phyloP scores from a whole-genome alignment of 2,888 invertebrate genomes.

The Criorhina ranunculi region DNA sequence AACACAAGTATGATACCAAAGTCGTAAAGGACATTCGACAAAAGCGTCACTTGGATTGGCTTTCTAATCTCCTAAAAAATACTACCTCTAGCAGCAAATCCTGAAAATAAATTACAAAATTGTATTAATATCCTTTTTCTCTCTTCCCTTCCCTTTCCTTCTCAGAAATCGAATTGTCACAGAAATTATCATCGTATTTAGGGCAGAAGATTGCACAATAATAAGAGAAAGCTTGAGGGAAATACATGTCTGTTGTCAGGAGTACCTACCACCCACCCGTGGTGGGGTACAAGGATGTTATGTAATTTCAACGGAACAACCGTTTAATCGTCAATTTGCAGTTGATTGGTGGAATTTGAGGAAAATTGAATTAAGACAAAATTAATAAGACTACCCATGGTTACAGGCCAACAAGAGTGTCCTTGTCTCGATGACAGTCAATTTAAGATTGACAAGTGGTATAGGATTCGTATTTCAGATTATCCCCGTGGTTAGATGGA shows the following conservation, averaged over 20 bases:
- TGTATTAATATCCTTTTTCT: no score
- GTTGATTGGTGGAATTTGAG: constrained; percentile 18
- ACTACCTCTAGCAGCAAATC: no score
- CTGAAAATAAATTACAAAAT: no score
- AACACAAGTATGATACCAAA: no score
- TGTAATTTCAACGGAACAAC: background rate
- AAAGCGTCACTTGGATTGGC: no score
- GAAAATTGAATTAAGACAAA: constrained; percentile 16
- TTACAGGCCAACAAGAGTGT: background rate
- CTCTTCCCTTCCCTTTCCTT: no score
- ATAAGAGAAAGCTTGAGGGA: background rate
- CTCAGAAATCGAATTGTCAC: no score
- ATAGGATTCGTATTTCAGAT: background rate
- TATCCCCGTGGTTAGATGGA: background rate
- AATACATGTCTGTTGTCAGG: background rate
- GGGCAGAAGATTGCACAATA: no score
- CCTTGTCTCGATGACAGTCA: background rate
- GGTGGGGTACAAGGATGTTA: background rate
- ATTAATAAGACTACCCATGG: constrained; percentile 21
- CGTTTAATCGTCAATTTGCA: constrained; percentile 14
- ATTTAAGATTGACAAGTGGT: background rate
- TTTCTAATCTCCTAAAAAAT: no score
- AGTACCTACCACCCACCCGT: background rate
- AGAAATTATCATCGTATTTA: no score
- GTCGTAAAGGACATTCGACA: no score